phyloP scores from a whole-genome alignment of 1,140 invertebrate genomes.

The Gerris buenoi region DNA sequence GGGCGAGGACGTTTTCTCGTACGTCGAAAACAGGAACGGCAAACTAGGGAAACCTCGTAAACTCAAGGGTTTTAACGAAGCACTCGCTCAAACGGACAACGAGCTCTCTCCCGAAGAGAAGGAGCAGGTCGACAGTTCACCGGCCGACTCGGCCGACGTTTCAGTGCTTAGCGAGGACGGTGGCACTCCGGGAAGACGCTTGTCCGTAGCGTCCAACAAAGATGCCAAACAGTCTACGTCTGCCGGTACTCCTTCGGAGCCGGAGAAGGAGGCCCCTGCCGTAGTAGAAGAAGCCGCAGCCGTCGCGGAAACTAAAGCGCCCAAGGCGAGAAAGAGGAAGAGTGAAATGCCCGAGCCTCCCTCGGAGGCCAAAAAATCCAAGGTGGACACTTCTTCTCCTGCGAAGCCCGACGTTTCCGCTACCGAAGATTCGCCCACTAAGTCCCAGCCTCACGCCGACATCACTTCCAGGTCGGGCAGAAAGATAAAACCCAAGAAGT shows the following conservation, averaged over 20 bases:
- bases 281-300: background rate
- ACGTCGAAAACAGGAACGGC: slow-evolving; percentile 40
- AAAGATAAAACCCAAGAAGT: slow-evolving; percentile 52
- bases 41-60: slow-evolving; percentile 47
- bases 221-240: background rate
- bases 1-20: slow-evolving; percentile 35
- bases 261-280: slow-evolving; percentile 3
- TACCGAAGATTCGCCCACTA: background rate
- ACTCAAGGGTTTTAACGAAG: slow-evolving; percentile 49
- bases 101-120: slow-evolving; percentile 21
- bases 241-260: background rate
- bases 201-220: background rate
- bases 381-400: background rate
- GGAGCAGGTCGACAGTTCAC: slow-evolving; percentile 11
- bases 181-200: background rate
- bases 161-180: background rate
- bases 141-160: background rate
- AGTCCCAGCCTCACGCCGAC: slow-evolving; percentile 27
- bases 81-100: slow-evolving; percentile 43
- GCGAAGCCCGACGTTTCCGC: background rate
- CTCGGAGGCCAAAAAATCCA: slow-evolving; percentile 6
- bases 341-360: slow-evolving; percentile 2
- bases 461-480: slow-evolving; percentile 53
- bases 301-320: slow-evolving; percentile 11
- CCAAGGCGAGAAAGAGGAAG: slow-evolving; percentile 7